Percentiles rank a stretch among this genome's conserved stretches.
Conservation (phyloP, 1,140 invertebrate species). For the Spodoptera litura region DNA sequence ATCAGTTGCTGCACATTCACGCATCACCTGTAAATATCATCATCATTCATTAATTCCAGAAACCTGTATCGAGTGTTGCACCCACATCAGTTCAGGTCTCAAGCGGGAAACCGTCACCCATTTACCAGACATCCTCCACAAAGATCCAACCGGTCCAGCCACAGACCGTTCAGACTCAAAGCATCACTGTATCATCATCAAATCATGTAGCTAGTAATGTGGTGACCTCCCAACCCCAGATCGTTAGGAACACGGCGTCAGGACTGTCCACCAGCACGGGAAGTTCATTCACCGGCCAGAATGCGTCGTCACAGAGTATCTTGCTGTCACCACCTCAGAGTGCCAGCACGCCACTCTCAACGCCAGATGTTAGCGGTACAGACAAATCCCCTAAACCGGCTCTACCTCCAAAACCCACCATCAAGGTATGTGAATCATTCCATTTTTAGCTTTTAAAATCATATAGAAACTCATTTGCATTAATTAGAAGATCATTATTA, state of each 20-base stretch:
- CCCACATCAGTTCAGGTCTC: constrained; percentile 90
- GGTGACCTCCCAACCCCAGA: constrained; percentile 82
- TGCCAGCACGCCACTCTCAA: constrained; percentile 86
- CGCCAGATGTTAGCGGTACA: constrained; percentile 84
- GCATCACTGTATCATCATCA: constrained; percentile 71
- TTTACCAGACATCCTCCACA: constrained; percentile 93
- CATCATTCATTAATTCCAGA: constrained; percentile 85
- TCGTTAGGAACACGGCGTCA: constrained; percentile 82
- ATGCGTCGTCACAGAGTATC: constrained; percentile 83
- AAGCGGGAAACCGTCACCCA: constrained; percentile 90
- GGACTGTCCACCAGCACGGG: constrained; percentile 75
- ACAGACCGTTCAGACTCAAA: constrained; percentile 88
- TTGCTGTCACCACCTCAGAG: constrained; percentile 87
- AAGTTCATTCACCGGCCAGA: constrained; percentile 72
- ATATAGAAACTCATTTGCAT: not conserved
- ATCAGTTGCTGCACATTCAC: constrained; percentile 29
- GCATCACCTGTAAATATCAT: constrained; percentile 81
- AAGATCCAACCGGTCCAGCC: constrained; percentile 93
- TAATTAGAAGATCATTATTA: no score
- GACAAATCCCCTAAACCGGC: constrained; percentile 89
- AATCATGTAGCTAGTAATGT: constrained; percentile 80
- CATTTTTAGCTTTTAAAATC: not conserved
- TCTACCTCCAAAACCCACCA: constrained; percentile 91
- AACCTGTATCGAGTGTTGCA: constrained; percentile 93
- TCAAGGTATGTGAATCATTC: constrained; percentile 73